A percentile compares a stretch with the other conserved stretches of the same genome.
Evolutionary conservation across 2,797 vertebrate genomes (phyloP).

Genomic region (Anabas testudineus): DNA sequence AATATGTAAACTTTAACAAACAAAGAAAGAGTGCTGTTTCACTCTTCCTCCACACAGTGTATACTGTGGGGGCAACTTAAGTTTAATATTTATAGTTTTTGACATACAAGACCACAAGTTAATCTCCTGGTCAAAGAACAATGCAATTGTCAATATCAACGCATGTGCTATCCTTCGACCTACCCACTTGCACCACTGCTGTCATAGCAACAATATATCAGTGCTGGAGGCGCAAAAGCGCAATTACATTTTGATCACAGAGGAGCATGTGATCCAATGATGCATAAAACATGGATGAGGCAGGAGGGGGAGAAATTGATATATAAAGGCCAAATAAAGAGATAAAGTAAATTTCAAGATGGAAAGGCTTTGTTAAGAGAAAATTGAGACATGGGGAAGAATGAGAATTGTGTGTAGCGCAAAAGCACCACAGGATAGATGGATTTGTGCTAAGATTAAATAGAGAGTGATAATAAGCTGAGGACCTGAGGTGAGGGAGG

Average conservation of each 20-base stretch:
- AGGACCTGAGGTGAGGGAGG: neutral
- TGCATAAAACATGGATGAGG: constrained; percentile 39
- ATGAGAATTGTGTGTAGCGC: constrained; percentile 12
- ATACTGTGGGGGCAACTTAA: neutral
- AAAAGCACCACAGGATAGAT: constrained; percentile 11
- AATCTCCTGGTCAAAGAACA: constrained; percentile 35
- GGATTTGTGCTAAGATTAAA: constrained; percentile 13
- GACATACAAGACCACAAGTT: constrained; percentile 17
- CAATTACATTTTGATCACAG: constrained; percentile 35
- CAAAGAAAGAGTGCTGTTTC: neutral
- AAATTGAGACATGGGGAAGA: constrained; percentile 6
- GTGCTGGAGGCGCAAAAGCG: constrained; percentile 31
- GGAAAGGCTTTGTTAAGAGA: neutral
- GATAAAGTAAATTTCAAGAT: constrained; percentile 2
- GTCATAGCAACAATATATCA: constrained; percentile 66
- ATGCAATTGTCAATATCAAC: constrained; percentile 36
- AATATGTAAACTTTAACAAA: constrained; percentile 21
- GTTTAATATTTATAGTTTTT: constrained; percentile 22
- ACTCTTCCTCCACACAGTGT: neutral
- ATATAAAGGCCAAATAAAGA: neutral
- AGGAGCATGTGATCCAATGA: constrained; percentile 34
- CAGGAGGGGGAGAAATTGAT: constrained; percentile 4
- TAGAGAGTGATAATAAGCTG: constrained; percentile 15
- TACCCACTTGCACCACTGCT: constrained; percentile 41
- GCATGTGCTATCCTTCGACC: constrained; percentile 39